Evolutionary conservation across 2,113 vertebrate genomes (phyloP), one percentile per base, ranked within the genome.

Genomic region (Catagonus wagneri): DNA sequence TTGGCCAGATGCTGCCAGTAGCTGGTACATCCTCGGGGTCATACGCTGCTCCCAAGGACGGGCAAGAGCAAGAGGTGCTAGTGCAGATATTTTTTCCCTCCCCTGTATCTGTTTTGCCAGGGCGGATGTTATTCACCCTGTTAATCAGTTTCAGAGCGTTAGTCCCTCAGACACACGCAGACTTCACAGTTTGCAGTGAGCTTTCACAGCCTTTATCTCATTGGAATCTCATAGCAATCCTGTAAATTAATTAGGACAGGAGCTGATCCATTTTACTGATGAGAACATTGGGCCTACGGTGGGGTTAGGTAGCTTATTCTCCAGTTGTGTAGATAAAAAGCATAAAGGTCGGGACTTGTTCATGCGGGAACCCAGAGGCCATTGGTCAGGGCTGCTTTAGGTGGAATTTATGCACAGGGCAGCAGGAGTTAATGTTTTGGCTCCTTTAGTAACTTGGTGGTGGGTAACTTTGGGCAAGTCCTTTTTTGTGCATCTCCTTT

Each of bases 1-100:
- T 96, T 92, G 85, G 83, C 84, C 93, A 97, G 92, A 83, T 97
- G 96, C 71, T 83, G 7, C 39, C 2, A 7, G 44, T 68, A 66
- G 93, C 69, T 44, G 44, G n/a, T 54, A 1, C 12, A 66, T 96
- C 92, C 44, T 78, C 44, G 86, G 83, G 78, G 78, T 89, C 76
- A 74, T 66, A 14, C 56, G 44, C 72, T 71, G 74, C 52, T 89
- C 91, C 36, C 80, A 95, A 94, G 74, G 78, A 91, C 84, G 96
- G 65, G 58, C 63, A 39, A 72, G 44, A 56, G 89, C 72, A 88
- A 39, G 94, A 81, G 76, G 63, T 94, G 68, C 52, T 89, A 23
- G 34, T 80, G 44, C 36, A 71, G n/a, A 66, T 81, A 36, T 52
- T 94, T 91, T 68, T 71, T 66, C 36, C 25, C 20, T 89, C 74